phyloP scores from a whole-genome alignment of 2,888 invertebrate species.

The Nebria brevicollis region DNA sequence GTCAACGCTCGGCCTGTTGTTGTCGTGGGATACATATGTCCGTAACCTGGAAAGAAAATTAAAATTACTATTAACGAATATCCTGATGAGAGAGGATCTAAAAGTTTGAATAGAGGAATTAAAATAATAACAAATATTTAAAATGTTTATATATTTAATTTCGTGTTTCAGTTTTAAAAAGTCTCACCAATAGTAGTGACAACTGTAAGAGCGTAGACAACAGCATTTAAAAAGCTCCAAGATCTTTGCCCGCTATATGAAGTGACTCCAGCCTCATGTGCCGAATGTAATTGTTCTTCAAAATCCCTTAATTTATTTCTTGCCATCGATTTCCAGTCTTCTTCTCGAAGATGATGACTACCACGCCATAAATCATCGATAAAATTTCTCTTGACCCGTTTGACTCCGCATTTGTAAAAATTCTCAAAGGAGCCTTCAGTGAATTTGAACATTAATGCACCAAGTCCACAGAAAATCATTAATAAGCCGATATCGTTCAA shows the following conservation, averaged over 20 bases:
- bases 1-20: constrained; percentile 85
- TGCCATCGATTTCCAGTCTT: constrained; percentile 90
- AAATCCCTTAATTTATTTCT: constrained; percentile 82
- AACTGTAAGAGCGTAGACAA: constrained; percentile 86
- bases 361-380: constrained; percentile 84
- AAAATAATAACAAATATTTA: neutral
- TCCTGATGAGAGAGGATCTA: too few relatives aligned
- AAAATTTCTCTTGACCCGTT: constrained; percentile 86
- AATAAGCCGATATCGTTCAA: constrained; percentile 74
- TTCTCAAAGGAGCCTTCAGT: constrained; percentile 88
- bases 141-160: neutral
- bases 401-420: constrained; percentile 88
- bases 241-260: constrained; percentile 85
- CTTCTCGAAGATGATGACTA: constrained; percentile 84
- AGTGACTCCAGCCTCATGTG: constrained; percentile 85
- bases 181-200: constrained; percentile 89
- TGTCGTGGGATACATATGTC: constrained; percentile 94
- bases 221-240: constrained; percentile 89
- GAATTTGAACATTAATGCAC: constrained; percentile 82
- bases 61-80: constrained; percentile 8
- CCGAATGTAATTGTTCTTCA: constrained; percentile 85
- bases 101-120: neutral
- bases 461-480: constrained; percentile 79
- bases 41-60: constrained; percentile 80
- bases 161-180: neutral